Evolutionary conservation across 2,113 vertebrate species (phyloP).

Genomic region (Brachirus orientalis): DNA sequence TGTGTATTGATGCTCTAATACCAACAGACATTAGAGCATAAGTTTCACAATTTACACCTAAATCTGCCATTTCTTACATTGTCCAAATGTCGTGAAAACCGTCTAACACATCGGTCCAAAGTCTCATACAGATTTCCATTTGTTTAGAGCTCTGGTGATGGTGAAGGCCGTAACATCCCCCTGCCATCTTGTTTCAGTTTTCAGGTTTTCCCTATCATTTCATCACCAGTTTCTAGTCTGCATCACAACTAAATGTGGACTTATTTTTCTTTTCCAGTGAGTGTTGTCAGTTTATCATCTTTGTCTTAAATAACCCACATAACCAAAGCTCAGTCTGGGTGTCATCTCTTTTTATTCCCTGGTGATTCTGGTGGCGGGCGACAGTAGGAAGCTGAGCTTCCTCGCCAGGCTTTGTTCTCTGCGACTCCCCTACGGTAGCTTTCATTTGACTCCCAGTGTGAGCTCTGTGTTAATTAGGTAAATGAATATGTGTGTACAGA

Average conservation of each 20-base stretch:
- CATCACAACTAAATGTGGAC: not conserved
- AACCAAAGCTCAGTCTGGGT: slow-evolving; percentile 42
- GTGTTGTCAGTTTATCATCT: slow-evolving; percentile 16
- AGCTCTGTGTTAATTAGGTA: slow-evolving; percentile 82
- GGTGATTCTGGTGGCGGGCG: slow-evolving; percentile 40
- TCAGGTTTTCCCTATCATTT: not conserved
- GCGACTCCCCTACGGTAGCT: slow-evolving; percentile 72
- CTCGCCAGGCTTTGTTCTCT: slow-evolving; percentile 76
- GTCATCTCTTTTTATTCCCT: slow-evolving; percentile 19
- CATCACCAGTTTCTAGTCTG: not conserved
- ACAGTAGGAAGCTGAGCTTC: slow-evolving; percentile 58
- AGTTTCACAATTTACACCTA: no score
- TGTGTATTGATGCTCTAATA: no score
- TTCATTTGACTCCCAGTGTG: slow-evolving; percentile 81
- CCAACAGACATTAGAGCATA: no score
- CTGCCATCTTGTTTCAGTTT: not conserved
- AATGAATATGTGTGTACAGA: slow-evolving; percentile 76
- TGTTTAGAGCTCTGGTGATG: not conserved
- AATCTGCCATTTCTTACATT: no score
- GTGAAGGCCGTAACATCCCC: not conserved
- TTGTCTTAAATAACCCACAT: slow-evolving; percentile 27
- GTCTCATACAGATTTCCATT: not conserved
- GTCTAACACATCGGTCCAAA: no score
- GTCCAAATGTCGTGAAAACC: no score
- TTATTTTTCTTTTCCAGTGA: not conserved